These are phyloP conservation scores for Paraplagusia blochii DNA, from an alignment of 2,113 vertebrate genomes.

Conservation along the genomic window DNA sequence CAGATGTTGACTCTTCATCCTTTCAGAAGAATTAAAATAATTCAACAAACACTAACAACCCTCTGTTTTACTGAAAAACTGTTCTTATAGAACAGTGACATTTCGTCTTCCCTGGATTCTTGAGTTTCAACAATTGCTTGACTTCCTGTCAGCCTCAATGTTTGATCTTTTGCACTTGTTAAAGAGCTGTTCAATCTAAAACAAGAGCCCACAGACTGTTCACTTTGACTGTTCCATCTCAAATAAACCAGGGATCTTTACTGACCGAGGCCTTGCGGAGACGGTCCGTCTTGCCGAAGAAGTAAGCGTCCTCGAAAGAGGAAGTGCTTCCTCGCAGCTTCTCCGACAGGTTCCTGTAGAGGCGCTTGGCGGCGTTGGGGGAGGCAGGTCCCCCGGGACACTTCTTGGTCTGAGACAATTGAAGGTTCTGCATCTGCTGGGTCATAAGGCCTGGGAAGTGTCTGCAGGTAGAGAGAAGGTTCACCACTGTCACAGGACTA, in stretches of 20 bases:
- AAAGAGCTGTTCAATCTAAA: too few species aligned
- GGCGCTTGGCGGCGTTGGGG: constrained; percentile 90
- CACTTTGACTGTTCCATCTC: background rate
- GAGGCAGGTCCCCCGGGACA: constrained; percentile 82
- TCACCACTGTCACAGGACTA: background rate
- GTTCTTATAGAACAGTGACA: too few species aligned
- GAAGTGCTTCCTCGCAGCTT: constrained; percentile 91
- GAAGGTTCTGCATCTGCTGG: constrained; percentile 93
- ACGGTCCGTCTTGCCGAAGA: constrained; percentile 84
- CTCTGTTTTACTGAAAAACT: too few species aligned
- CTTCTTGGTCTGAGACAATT: constrained; percentile 85
- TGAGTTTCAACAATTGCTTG: too few species aligned
- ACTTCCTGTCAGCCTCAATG: too few species aligned
- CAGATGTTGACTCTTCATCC: too few species aligned
- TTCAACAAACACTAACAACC: too few species aligned
- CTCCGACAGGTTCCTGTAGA: constrained; percentile 95
- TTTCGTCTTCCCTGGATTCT: too few species aligned
- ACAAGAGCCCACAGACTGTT: background rate
- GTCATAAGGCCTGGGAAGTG: constrained; percentile 79
- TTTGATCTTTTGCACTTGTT: too few species aligned
- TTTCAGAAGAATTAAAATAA: too few species aligned
- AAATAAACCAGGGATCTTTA: background rate
- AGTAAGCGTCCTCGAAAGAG: constrained; percentile 90
- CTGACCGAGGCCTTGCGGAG: constrained; percentile 87
- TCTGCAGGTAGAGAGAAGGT: constrained; percentile 54